Evolutionary conservation across 2,888 invertebrate genomes (phyloP), one percentile per base, ranked within the genome.

Genomic region (Hoplodrina blanda): DNA sequence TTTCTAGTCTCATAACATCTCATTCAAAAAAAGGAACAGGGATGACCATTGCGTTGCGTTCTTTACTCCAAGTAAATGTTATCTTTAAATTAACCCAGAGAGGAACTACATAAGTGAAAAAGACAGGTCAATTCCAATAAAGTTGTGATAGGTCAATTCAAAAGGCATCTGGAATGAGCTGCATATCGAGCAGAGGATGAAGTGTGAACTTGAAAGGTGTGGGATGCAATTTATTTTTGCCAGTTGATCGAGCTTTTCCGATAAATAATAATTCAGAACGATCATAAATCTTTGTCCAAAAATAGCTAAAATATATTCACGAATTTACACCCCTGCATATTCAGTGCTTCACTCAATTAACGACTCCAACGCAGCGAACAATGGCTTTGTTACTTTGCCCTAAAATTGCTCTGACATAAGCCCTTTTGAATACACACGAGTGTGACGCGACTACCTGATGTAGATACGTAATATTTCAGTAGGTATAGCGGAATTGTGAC

Each of bases 291-390:
- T 6, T 46, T 17, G 17, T 17, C 17, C 46, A 17, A 46, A 46
- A 46, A 46, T 46, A 17, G 5, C 17, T 17, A 15, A 50, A 52
- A 41, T 50, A 33, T 13, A 41, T 66, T 17, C 17, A 30, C 4
- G 30, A 6, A 59, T 15, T 41, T 33, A 60, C n/a, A 7, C 50
- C 37, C 6, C 10, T 50, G 41, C 53, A 68, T 54, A 80, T 74
- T 79, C 54, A 60, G 19, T n/a, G 62, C 46, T 62, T 41, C 76
- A 67, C 41, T 62, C 54, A 79, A 75, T 76, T 69, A 65, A 55
- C 59, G 37, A 30, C 59, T 62, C 53, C 30, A 66, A n/a, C 11
- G 15, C 46, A 4, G 37, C 64, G 46, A 66, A 78, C 71, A 80
- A 68, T 75, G 54, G 62, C 57, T 57, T 77, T 60, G 46, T 78